Evolutionary conservation across 2,797 vertebrate genomes (phyloP).

Genomic region (Hypotaenidia okinawae): DNA sequence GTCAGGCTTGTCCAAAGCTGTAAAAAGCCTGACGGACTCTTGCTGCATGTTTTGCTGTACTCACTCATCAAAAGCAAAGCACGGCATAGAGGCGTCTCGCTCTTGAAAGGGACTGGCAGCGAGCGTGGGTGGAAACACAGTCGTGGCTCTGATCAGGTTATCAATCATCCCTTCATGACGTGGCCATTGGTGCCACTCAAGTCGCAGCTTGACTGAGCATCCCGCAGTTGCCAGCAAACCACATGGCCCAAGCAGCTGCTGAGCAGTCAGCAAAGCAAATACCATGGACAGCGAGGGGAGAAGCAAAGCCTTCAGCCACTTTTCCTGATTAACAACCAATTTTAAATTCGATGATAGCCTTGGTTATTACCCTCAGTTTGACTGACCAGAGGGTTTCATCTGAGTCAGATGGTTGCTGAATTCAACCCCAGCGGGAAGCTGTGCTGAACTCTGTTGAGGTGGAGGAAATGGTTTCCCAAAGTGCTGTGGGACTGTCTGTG

Average conservation of each 20-base stretch:
- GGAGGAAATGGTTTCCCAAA: background rate
- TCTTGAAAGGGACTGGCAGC: slow-evolving; percentile 25
- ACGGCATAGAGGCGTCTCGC: background rate
- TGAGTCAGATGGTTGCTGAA: accelerated
- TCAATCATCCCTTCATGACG: background rate
- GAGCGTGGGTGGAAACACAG: background rate
- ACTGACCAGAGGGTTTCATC: accelerated
- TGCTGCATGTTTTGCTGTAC: background rate
- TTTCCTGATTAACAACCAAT: background rate
- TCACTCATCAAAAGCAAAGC: background rate
- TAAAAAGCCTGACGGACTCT: background rate
- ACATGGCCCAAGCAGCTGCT: slow-evolving; percentile 28
- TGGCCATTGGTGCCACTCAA: background rate
- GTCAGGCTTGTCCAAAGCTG: background rate
- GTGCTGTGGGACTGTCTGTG: background rate
- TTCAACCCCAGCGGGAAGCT: background rate
- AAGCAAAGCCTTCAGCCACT: background rate
- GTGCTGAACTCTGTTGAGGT: accelerated
- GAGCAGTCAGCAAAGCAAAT: slow-evolving; percentile 17
- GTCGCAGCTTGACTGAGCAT: background rate
- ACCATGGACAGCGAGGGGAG: accelerated
- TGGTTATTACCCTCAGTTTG: background rate
- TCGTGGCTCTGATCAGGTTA: background rate
- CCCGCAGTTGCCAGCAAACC: background rate
- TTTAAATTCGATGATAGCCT: background rate